Percentiles rank a stretch among this genome's conserved stretches.
Evolutionary conservation across 2,113 vertebrate species (phyloP).

Genomic region (Alces alces): DNA sequence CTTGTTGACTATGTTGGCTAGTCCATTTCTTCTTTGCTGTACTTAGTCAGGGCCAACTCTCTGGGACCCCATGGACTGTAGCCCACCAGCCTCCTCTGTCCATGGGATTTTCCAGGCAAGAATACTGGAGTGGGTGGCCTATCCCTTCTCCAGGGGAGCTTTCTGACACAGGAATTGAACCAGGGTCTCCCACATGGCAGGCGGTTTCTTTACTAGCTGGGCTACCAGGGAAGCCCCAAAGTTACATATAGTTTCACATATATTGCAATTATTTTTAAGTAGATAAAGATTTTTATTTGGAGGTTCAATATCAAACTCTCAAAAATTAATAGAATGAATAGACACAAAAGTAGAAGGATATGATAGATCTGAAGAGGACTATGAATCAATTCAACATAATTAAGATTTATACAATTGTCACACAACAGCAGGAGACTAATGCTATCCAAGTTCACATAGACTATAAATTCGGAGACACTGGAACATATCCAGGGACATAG

Average conservation of each 20-base stretch:
- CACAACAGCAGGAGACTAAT: neutral
- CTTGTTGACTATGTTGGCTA: no score
- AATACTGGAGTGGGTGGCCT: neutral
- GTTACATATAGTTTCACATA: neutral
- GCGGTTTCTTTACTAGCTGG: neutral
- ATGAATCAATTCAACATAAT: accelerated
- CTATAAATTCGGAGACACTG: neutral
- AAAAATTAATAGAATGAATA: neutral
- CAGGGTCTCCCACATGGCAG: neutral
- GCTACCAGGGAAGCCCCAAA: neutral
- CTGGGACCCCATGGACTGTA: neutral
- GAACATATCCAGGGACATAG: neutral
- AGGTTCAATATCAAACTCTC: neutral
- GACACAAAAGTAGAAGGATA: neutral
- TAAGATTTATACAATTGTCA: accelerated
- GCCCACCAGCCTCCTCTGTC: neutral
- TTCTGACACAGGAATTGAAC: neutral
- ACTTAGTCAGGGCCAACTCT: neutral
- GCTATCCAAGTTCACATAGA: neutral
- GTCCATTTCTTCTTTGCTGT: neutral
- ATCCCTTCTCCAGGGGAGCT: neutral
- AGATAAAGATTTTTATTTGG: neutral
- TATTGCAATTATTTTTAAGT: neutral
- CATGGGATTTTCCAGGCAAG: neutral
- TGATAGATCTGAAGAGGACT: neutral